Conservation (phyloP, 2,888 invertebrate species). For the Capitulum mitella region DNA sequence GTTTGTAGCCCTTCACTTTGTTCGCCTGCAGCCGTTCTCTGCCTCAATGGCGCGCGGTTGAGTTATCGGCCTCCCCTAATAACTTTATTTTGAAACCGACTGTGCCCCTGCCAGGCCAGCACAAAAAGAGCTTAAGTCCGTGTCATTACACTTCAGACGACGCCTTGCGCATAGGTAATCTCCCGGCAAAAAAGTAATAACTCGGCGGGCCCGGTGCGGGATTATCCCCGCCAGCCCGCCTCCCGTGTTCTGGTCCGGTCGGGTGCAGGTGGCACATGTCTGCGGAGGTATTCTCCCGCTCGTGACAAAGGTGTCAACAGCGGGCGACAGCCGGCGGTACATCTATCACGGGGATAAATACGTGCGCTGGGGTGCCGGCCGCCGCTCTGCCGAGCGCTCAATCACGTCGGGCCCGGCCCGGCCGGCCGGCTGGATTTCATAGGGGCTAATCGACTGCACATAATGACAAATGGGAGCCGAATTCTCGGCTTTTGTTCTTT, state of each 20-base stretch:
- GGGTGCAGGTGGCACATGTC: background rate
- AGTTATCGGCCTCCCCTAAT: background rate
- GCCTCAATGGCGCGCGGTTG: too few species aligned
- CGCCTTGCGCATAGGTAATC: background rate
- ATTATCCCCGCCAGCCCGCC: background rate
- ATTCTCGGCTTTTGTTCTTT: background rate
- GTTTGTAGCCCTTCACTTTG: too few species aligned
- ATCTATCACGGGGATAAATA: slow-evolving; percentile 18
- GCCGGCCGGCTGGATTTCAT: background rate
- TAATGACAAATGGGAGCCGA: slow-evolving; percentile 13
- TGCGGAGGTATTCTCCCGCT: background rate
- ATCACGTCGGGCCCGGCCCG: background rate
- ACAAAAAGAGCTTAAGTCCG: background rate
- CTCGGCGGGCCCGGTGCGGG: background rate
- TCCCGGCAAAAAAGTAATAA: background rate
- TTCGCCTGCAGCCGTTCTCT: too few species aligned
- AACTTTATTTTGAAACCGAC: background rate
- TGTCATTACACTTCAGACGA: background rate
- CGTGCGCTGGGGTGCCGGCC: background rate
- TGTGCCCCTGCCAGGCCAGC: too few species aligned
- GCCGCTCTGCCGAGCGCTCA: background rate
- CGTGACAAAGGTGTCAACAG: slow-evolving; percentile 17
- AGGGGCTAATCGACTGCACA: slow-evolving; percentile 23
- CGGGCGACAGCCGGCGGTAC: background rate
- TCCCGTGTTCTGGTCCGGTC: background rate